Percentiles rank a stretch among this genome's conserved stretches.
These are phyloP conservation scores for Gadopsis bispinosus DNA, from an alignment of 2,797 vertebrate species.

Conservation along the genomic window DNA sequence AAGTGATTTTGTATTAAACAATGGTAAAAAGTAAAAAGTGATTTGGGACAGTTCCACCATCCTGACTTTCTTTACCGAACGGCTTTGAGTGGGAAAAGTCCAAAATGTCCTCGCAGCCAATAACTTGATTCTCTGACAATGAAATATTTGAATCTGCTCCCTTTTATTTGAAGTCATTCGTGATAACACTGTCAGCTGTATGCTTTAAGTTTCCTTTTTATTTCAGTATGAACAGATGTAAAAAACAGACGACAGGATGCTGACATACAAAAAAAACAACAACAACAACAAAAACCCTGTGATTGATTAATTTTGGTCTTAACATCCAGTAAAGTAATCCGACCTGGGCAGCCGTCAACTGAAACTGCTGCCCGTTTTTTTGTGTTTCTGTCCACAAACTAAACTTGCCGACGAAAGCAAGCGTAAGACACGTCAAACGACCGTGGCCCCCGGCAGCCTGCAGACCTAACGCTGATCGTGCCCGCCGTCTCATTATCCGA, in stretches of 20 bases:
- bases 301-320: not conserved
- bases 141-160: conserved; percentile 1
- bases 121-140: not conserved
- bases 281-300: no score
- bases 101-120: not conserved
- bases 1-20: not conserved
- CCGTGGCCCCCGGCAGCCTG: conserved; percentile 27
- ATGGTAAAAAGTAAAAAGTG: not conserved
- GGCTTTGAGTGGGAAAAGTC: no score
- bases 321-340: not conserved
- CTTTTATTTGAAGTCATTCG: conserved; percentile 33
- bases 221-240: conserved; percentile 46
- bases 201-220: conserved; percentile 24
- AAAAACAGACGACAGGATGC: conserved; percentile 25
- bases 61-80: not conserved
- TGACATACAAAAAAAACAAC: not conserved
- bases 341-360: not conserved
- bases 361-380: not conserved
- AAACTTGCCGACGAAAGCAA: conserved; percentile 1
- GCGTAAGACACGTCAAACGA: not conserved
- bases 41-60: not conserved
- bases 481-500: conserved; percentile 49
- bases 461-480: conserved; percentile 24
- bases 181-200: not conserved
- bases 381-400: conserved; percentile 3